These are phyloP conservation scores for Oreochromis mossambicus DNA, from an alignment of 2,797 vertebrate genomes.

Conservation along the genomic window DNA sequence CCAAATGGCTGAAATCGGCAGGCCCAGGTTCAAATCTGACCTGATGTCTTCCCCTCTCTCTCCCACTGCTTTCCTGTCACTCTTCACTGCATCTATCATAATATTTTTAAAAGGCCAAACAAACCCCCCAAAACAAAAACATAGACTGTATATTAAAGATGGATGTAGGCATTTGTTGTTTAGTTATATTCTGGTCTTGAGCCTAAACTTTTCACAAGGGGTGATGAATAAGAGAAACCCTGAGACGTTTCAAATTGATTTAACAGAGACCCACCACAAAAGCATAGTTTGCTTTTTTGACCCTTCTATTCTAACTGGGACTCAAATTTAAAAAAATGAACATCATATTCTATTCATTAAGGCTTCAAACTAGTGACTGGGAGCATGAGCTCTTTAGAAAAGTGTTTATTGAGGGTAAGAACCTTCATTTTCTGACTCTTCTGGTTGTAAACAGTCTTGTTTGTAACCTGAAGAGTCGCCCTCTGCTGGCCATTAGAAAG, in stretches of 20 bases:
- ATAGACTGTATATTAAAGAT: background rate
- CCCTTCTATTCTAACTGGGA: background rate
- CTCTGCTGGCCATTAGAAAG: background rate
- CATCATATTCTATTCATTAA: background rate
- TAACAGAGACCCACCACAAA: background rate
- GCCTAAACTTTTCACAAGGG: background rate
- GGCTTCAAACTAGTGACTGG: background rate
- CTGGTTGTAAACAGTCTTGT: background rate
- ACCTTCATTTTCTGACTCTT: background rate
- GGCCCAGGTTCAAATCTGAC: background rate
- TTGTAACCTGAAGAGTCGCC: background rate
- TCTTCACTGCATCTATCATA: background rate
- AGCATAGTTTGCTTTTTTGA: background rate
- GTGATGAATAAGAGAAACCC: background rate
- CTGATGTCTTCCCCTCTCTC: background rate
- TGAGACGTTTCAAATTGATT: background rate
- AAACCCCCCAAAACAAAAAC: rapidly evolving
- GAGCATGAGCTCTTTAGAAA: background rate
- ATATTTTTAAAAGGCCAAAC: background rate
- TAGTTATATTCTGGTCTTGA: background rate
- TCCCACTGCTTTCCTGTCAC: background rate
- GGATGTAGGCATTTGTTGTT: background rate
- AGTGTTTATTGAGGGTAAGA: background rate
- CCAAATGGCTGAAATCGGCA: background rate
- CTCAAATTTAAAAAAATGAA: rapidly evolving